These are phyloP conservation scores for Pseudocheirus occidentalis DNA, from an alignment of 2,797 vertebrate species.

Conservation along the genomic window DNA sequence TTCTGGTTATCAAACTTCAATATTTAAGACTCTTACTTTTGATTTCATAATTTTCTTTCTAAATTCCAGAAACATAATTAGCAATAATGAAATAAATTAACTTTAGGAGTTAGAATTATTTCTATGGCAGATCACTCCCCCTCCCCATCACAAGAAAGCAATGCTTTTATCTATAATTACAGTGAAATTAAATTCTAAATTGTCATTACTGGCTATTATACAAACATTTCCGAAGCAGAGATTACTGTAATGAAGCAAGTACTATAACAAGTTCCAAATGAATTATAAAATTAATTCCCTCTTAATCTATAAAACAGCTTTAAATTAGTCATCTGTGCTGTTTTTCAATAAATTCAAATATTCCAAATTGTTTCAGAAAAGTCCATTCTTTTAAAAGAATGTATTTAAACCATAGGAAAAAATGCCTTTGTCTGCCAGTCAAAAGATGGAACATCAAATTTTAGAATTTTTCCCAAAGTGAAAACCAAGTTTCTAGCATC, in stretches of 20 bases:
- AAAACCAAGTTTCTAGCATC: constrained; percentile 8
- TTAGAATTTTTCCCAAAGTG: background rate
- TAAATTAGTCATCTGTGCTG: constrained; percentile 12
- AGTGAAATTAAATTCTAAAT: constrained; percentile 35
- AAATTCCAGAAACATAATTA: constrained; percentile 1
- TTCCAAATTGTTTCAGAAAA: constrained; percentile 38
- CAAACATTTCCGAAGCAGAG: constrained; percentile 10
- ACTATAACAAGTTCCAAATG: constrained; percentile 12
- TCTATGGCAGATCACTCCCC: background rate
- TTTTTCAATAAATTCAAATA: background rate
- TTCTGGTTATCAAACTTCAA: background rate
- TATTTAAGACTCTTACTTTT: constrained; percentile 26
- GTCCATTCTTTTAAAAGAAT: constrained; percentile 9
- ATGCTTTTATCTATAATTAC: constrained; percentile 17
- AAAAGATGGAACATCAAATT: constrained; percentile 6
- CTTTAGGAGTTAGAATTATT: constrained; percentile 14
- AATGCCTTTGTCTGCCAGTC: constrained; percentile 16
- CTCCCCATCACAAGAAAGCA: constrained; percentile 25
- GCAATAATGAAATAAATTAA: constrained; percentile 29
- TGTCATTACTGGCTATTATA: background rate
- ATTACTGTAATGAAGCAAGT: background rate
- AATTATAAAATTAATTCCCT: constrained; percentile 3
- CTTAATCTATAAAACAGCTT: constrained; percentile 16
- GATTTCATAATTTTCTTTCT: constrained; percentile 44
- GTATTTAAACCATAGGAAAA: background rate